Base-by-base conservation (phyloP, 2,888 invertebrate genomes). In the Exephanes ischioxanthus region DNA sequence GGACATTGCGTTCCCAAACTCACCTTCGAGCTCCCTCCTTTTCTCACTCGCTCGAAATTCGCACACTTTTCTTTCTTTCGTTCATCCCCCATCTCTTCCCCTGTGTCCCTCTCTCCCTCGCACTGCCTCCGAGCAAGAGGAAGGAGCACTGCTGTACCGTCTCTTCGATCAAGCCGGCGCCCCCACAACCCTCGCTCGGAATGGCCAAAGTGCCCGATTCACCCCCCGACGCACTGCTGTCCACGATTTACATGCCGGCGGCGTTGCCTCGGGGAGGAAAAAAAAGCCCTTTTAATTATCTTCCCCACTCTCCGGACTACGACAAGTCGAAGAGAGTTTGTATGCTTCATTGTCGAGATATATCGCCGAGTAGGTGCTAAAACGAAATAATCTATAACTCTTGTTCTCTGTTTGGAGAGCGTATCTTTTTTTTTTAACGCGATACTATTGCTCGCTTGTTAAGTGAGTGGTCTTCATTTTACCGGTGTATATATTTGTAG, bases 1-100 rank as follows among this genome's bases (percentile, higher is more conserved):
- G 94, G 94, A 93, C 94, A 93, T 93, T 92, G 92, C 92, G 93
- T 93, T 92, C 90, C 91, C 88, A 93, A 92, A 91, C 90, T 92
- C 90, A 90, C 92, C 91, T 90, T 90, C 89, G 88, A 89, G 88
- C 80, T 75, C 89, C 68, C 16, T 79, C 77, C 73, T 37, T 68
- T 72, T 83, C 72, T 73, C 71, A 33, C 86, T 63, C 72, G 63
- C 37, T 58, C 51, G 16, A 41, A 66, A 78, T 68, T 80, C 80
- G 78, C 84, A 81, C 67, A 81, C 72, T 73, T 51, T 33, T 68
- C 83, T 71, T 76, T 71, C 19, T 68, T 68, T 80, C 77, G 53
- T 51, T 77, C 53, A 45, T 73, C 81, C 63, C 63, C 53, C 78
- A n/a, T 58, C 68, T 11, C 61, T 80, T 83, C 84, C 87, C 87